These are phyloP conservation scores for Lasioglossum malachurum DNA, from an alignment of 2,888 invertebrate genomes.

Conservation along the genomic window DNA sequence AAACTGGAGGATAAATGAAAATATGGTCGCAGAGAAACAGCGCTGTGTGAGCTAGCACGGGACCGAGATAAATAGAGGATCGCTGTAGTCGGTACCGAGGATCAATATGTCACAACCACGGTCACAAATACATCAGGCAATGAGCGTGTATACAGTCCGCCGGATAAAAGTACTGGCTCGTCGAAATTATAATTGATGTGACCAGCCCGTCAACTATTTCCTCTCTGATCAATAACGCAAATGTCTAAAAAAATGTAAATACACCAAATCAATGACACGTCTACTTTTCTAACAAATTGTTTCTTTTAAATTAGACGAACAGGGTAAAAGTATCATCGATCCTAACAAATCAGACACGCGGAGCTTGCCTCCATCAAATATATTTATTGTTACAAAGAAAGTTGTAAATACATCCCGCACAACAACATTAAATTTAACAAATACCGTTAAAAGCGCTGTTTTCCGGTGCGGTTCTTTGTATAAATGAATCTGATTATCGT, in stretches of 20 bases:
- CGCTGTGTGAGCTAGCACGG: conserved; percentile 28
- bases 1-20: conserved; percentile 55
- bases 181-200: not conserved
- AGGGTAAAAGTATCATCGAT: not conserved
- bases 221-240: too few relatives aligned
- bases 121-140: conserved; percentile 35
- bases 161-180: not conserved
- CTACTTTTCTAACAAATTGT: not conserved
- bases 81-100: conserved; percentile 67
- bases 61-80: conserved; percentile 66
- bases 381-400: conserved; percentile 31
- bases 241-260: too few relatives aligned
- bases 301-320: not conserved
- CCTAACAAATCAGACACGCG: not conserved
- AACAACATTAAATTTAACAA: conserved; percentile 8
- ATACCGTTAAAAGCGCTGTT: not conserved
- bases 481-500: not conserved
- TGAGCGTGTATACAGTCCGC: conserved; percentile 4
- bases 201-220: not conserved
- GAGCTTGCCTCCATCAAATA: not conserved
- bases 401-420: conserved; percentile 7
- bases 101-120: conserved; percentile 71
- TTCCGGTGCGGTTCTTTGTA: not conserved
- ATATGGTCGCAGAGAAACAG: conserved; percentile 45
- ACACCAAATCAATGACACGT: not conserved